Evolutionary conservation across 2,888 invertebrate genomes (phyloP).

Genomic region (Drosophila stalkeri): DNA sequence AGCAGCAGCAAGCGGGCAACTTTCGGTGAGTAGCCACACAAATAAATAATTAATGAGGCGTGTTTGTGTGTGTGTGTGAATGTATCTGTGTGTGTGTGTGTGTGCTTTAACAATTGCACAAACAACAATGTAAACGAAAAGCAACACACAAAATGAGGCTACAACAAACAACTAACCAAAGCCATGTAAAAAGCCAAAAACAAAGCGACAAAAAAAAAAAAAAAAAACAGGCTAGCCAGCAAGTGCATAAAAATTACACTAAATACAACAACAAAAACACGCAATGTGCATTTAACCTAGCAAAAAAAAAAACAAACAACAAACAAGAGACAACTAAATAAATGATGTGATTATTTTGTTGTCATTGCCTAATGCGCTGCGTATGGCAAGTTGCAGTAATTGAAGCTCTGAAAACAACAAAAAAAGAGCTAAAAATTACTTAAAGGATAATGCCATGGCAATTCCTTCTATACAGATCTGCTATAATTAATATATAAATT

Average conservation of each 20-base stretch:
- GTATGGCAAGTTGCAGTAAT: conserved; percentile 9
- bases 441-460: not conserved
- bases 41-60: conserved; percentile 70
- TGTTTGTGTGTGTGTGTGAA: conserved; percentile 24
- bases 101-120: conserved; percentile 51
- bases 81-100: conserved; percentile 18
- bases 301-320: conserved; percentile 13
- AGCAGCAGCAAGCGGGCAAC: conserved; percentile 22
- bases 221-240: conserved; percentile 11
- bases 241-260: conserved; percentile 25
- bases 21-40: conserved; percentile 65
- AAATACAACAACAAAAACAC: not conserved
- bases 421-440: conserved; percentile 1
- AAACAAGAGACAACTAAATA: conserved; percentile 22
- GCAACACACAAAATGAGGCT: conserved; percentile 8
- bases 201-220: not conserved
- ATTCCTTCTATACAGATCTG: too few relatives aligned
- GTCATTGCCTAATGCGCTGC: conserved; percentile 1
- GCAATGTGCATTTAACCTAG: conserved; percentile 19
- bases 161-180: conserved; percentile 20
- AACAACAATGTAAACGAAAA: conserved; percentile 33
- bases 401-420: not conserved
- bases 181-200: not conserved
- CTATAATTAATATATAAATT: too few relatives aligned
- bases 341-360: conserved; percentile 28